These are phyloP conservation scores for Crematogaster levior DNA, from an alignment of 2,888 invertebrate species.

Conservation along the genomic window DNA sequence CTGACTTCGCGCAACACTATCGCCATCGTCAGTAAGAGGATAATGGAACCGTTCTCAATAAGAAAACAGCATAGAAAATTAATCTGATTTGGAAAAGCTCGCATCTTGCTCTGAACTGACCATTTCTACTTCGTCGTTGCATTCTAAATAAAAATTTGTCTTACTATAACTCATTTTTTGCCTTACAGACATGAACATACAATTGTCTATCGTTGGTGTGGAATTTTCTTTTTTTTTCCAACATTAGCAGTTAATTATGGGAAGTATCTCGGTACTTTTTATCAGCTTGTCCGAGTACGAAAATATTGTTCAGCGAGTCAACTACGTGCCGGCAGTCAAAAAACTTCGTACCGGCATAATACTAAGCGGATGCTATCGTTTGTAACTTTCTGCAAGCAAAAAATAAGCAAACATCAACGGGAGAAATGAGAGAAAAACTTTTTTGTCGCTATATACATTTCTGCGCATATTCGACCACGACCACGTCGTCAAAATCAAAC, in stretches of 20 bases:
- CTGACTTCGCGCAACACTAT: conserved; percentile 17
- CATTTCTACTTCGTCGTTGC: conserved; percentile 46
- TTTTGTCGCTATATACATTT: conserved; percentile 23
- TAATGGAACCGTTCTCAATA: conserved; percentile 39
- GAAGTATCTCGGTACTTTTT: conserved; percentile 80
- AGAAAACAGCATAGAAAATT: conserved; percentile 74
- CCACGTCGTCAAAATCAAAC: conserved; percentile 18
- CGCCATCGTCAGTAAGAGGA: conserved; percentile 25
- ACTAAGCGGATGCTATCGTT: conserved; percentile 57
- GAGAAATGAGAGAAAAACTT: conserved; percentile 46
- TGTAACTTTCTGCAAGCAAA: conserved; percentile 50
- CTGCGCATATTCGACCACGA: not conserved
- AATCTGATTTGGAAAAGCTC: conserved; percentile 74
- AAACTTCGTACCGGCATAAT: conserved; percentile 62
- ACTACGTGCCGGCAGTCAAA: conserved; percentile 28
- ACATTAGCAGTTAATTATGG: conserved; percentile 79
- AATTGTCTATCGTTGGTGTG: conserved; percentile 19
- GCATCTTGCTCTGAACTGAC: conserved; percentile 34
- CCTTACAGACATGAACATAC: not conserved
- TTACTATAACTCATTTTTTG: conserved; percentile 37
- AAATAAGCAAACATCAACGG: conserved; percentile 34
- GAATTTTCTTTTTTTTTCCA: conserved; percentile 31
- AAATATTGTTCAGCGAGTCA: conserved; percentile 77
- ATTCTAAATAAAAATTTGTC: conserved; percentile 21
- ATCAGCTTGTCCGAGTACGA: conserved; percentile 77